Percentiles rank a stretch among this genome's conserved stretches.
These are phyloP conservation scores for Peromyscus leucopus DNA, from an alignment of 2,113 vertebrate genomes.

Conservation along the genomic window DNA sequence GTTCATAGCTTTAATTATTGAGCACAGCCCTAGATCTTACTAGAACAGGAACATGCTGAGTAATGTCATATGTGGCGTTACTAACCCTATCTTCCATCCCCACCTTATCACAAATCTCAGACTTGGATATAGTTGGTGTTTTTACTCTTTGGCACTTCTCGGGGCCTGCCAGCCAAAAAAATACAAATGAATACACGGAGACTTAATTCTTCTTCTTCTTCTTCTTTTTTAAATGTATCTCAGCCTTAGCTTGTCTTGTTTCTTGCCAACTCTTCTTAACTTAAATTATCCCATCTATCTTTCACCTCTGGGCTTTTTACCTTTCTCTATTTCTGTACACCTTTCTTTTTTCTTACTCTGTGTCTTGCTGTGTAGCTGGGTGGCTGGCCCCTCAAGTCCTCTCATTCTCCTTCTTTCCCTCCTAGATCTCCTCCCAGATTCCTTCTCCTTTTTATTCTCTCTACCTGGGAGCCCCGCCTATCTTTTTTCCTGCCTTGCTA, in stretches of 20 bases:
- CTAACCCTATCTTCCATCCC: not conserved
- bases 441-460: not conserved
- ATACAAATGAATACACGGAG: not conserved
- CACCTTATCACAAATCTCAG: not conserved
- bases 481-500: not conserved
- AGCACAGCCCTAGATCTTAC: not conserved
- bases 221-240: not conserved
- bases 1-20: conserved; percentile 39
- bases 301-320: not conserved
- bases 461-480: not conserved
- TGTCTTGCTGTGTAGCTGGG: not conserved
- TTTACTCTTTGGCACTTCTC: not conserved
- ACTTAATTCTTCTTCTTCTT: not conserved
- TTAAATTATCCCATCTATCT: not conserved
- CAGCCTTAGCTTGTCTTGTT: not conserved
- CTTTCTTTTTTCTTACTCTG: not conserved
- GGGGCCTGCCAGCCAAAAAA: not conserved
- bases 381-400: not conserved
- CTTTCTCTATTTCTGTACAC: not conserved
- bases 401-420: not conserved
- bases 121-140: not conserved
- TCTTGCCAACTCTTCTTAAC: not conserved
- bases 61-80: not conserved
- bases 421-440: not conserved
- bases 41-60: not conserved